Base-by-base conservation (phyloP, 2,797 vertebrate genomes). In the Lerista edwardsae region DNA sequence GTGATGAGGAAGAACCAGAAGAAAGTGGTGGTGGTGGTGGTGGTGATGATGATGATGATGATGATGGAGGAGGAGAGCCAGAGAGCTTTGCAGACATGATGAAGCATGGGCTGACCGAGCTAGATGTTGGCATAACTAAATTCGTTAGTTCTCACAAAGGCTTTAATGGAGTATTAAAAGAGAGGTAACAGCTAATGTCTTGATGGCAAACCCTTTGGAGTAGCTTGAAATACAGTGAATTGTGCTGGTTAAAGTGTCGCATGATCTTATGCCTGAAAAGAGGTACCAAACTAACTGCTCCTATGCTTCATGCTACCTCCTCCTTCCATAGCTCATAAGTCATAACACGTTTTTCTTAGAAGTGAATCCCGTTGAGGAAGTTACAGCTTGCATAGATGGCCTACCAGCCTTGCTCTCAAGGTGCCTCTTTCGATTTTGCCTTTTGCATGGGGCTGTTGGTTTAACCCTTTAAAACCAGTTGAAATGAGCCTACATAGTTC, bases 41-140 rank as follows among this genome's bases (percentile, higher is more conserved):
- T 51, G 47, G 47, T 51, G 47, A 11, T 8, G 47, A 11, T n/a
- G n/a, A n/a, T n/a, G n/a, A n/a, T n/a, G n/a, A n/a, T n/a, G n/a
- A n/a, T n/a, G n/a, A n/a, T n/a, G n/a, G n/a, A 51, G 10, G 8
- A 79, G 94, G 89, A 74, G 94, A 95, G 36, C 81, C 92, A 12
- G 98, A 98, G 89, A 98, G 96, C 65, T 99, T 99, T 95, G 98
- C 98, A 67, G 97, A 99, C 67, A 99, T 99, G 98, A 99, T 99
- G 99, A 99, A 99, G 92, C 97, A 99, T 27, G 98, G 99, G 4
- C 96, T 99, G 85, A 98, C 97, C 0, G 98, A 99, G 94, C 83
- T 96, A 0, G 99, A 99, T 62, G 99, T 99, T 61, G 98, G 98
- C 79, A 99, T 99, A 93, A 96, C 97, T 84, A 99, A 99, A 86